Percentiles rank a stretch among this genome's conserved stretches.
These are phyloP conservation scores for Scaeva pyrastri DNA, from an alignment of 2,888 invertebrate genomes.

Conservation along the genomic window DNA sequence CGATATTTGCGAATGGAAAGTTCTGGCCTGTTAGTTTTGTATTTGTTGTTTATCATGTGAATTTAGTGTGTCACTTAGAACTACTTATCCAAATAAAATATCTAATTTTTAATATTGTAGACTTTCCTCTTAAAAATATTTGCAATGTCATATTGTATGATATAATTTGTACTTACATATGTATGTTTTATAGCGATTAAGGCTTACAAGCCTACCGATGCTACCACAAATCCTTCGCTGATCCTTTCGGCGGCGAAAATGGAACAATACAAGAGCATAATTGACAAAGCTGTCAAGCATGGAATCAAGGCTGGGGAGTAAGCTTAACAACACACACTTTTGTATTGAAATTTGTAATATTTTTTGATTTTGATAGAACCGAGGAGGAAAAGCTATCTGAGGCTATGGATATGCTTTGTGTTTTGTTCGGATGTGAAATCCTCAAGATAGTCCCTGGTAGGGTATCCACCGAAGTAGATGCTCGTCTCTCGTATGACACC, in stretches of 20 bases:
- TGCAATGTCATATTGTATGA: not conserved
- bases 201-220: slow-evolving; percentile 98
- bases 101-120: slow-evolving; percentile 33
- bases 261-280: slow-evolving; percentile 95
- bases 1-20: slow-evolving; percentile 50
- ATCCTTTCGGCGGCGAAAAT: slow-evolving; percentile 97
- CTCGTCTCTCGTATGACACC: slow-evolving; percentile 94
- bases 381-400: slow-evolving; percentile 90
- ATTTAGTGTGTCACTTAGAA: slow-evolving; percentile 50
- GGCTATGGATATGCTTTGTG: slow-evolving; percentile 97
- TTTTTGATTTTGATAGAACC: slow-evolving; percentile 84
- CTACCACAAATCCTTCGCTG: slow-evolving; percentile 99
- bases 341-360: not conserved
- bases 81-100: slow-evolving; percentile 29
- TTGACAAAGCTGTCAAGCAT: slow-evolving; percentile 95
- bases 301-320: slow-evolving; percentile 89
- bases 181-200: slow-evolving; percentile 90
- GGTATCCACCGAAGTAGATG: slow-evolving; percentile 83
- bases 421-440: slow-evolving; percentile 98
- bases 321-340: slow-evolving; percentile 77
- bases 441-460: slow-evolving; percentile 98
- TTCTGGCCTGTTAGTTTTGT: slow-evolving; percentile 28
- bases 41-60: slow-evolving; percentile 41
- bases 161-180: not conserved
- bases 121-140: slow-evolving; percentile 6